Evolutionary conservation across 2,888 invertebrate genomes (phyloP).

Genomic region (Terebella lapidaria): DNA sequence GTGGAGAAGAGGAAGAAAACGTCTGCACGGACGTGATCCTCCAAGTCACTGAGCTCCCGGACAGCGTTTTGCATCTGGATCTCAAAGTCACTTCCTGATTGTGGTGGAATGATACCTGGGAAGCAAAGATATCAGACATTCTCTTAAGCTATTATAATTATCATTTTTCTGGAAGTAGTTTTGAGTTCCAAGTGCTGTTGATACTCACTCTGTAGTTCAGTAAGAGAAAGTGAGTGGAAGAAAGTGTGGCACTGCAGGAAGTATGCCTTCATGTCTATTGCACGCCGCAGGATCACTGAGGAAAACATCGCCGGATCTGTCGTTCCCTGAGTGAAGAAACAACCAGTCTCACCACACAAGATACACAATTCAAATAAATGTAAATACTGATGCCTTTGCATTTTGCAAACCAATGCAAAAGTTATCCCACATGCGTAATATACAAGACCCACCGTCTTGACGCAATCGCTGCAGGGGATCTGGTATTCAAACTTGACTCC

Average conservation of each 20-base stretch:
- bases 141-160: too few relatives aligned
- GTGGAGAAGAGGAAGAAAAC: conserved; percentile 36
- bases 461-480: conserved; percentile 48
- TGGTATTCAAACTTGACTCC: conserved; percentile 48
- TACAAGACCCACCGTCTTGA: conserved; percentile 29
- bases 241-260: conserved; percentile 31
- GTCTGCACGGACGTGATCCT: conserved; percentile 30
- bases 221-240: conserved; percentile 30
- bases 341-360: background rate
- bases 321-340: conserved; percentile 6
- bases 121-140: background rate
- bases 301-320: conserved; percentile 28
- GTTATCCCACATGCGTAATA: background rate
- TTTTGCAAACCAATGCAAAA: too few relatives aligned
- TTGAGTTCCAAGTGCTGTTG: too few relatives aligned
- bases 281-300: conserved; percentile 23
- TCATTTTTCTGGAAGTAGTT: too few relatives aligned
- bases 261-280: conserved; percentile 25
- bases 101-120: conserved; percentile 43
- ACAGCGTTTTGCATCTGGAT: conserved; percentile 43
- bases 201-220: conserved; percentile 25
- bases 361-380: too few relatives aligned
- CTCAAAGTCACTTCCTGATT: conserved; percentile 41
- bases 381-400: too few relatives aligned
- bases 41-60: conserved; percentile 34